Percentiles rank a stretch among this genome's conserved stretches.
phyloP scores from a whole-genome alignment of 2,888 invertebrate species.

The Blera fallax region DNA sequence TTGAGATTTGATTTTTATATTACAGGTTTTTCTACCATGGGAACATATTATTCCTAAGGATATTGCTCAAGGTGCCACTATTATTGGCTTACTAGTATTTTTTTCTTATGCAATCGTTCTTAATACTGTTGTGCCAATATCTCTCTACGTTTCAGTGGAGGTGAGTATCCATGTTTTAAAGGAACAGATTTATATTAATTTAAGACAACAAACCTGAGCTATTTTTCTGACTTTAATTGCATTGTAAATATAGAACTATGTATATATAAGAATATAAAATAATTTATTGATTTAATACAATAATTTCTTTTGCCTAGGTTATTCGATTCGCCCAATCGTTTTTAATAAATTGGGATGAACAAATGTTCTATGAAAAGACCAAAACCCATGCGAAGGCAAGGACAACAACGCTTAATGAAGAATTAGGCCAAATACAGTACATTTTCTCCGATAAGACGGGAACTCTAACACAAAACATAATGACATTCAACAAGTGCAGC shows the following conservation, averaged over 20 bases:
- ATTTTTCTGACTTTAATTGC: too few relatives aligned
- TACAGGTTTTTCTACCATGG: conserved; percentile 94
- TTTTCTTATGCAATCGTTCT: conserved; percentile 99
- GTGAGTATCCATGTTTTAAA: conserved; percentile 82
- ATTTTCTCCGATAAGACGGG: conserved; percentile 99
- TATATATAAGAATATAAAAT: too few relatives aligned
- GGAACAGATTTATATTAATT: neutral
- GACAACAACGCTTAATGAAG: conserved; percentile 99
- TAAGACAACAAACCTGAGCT: neutral
- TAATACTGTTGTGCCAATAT: conserved; percentile 99
- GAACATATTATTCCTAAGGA: conserved; percentile 94
- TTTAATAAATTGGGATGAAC: conserved; percentile 99
- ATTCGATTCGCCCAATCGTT: conserved; percentile 99
- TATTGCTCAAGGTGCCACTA: conserved; percentile 91
- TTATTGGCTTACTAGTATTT: conserved; percentile 97
- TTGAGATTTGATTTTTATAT: conserved; percentile 48
- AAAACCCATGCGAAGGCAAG: conserved; percentile 96
- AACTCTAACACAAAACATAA: conserved; percentile 99
- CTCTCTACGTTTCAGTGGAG: conserved; percentile 97
- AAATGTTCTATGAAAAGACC: conserved; percentile 96
- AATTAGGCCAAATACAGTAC: conserved; percentile 99
- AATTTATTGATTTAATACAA: too few relatives aligned
- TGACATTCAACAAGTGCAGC: conserved; percentile 99
- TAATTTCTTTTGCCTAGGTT: conserved; percentile 83
- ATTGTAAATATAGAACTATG: too few relatives aligned